Conservation (phyloP, 1,140 invertebrate species). For the Chionoecetes opilio region DNA sequence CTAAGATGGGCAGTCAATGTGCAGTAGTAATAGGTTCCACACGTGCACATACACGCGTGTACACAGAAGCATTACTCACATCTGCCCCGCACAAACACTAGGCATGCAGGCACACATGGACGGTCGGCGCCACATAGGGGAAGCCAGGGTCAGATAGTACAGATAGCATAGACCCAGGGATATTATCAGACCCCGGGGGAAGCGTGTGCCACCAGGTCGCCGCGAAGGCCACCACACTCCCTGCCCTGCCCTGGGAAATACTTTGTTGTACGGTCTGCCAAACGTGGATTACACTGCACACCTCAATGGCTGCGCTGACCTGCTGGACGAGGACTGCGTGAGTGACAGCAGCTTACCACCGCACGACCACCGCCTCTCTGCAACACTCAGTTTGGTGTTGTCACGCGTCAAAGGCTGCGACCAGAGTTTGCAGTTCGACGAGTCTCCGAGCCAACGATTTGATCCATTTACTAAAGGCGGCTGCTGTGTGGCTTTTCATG, state of each 20-base stretch:
- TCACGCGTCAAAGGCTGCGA: background rate
- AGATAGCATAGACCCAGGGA: too few relatives aligned
- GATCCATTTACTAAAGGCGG: background rate
- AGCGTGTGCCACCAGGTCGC: background rate
- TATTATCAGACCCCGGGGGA: too few relatives aligned
- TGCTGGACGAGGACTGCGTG: slow-evolving; percentile 1
- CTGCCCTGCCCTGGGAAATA: background rate
- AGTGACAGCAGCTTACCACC: slow-evolving; percentile 1
- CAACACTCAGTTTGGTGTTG: slow-evolving; percentile 12
- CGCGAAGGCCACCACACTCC: background rate
- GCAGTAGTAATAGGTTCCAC: too few relatives aligned
- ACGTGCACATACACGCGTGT: background rate
- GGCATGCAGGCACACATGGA: too few relatives aligned
- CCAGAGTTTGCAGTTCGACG: background rate
- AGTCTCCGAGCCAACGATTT: background rate
- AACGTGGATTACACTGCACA: background rate
- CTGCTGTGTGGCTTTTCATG: too few relatives aligned
- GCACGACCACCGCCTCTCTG: background rate
- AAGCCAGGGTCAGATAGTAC: too few relatives aligned
- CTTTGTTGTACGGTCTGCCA: background rate
- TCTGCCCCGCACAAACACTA: too few relatives aligned
- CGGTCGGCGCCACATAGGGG: background rate
- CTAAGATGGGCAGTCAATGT: too few relatives aligned
- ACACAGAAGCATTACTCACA: background rate
- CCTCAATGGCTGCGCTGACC: background rate